Evolutionary conservation across 2,113 vertebrate species (phyloP).

Genomic region (Cyphomyrus plagiostoma): DNA sequence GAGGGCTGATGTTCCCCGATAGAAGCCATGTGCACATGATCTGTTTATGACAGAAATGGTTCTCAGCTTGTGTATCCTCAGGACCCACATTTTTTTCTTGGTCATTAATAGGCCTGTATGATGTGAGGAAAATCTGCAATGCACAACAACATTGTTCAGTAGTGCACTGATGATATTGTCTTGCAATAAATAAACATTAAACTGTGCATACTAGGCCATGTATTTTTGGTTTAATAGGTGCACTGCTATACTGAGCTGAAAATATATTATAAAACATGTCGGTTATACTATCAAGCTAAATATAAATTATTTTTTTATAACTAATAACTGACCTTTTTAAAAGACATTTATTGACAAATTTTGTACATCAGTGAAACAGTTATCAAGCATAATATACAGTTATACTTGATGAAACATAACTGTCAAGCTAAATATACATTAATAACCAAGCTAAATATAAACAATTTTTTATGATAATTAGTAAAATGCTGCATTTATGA

Average conservation of each 20-base stretch:
- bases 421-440: neutral
- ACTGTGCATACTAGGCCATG: neutral
- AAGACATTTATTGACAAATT: neutral
- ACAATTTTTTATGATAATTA: neutral
- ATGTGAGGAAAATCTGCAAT: neutral
- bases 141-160: neutral
- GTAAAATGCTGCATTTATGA: neutral
- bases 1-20: neutral
- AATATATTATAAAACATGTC: neutral
- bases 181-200: neutral
- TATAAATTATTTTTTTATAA: neutral
- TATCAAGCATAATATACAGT: neutral
- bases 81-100: neutral
- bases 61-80: neutral
- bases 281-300: neutral
- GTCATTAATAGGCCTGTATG: neutral
- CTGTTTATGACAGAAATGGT: neutral
- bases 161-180: neutral
- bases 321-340: neutral
- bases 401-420: neutral
- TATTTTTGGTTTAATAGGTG: neutral
- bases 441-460: neutral
- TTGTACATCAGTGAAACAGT: neutral
- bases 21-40: neutral
- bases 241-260: neutral